Percentiles rank a stretch among this genome's conserved stretches.
These are phyloP conservation scores for Phrynocephalus versicolor DNA, from an alignment of 2,113 vertebrate species.

Conservation along the genomic window DNA sequence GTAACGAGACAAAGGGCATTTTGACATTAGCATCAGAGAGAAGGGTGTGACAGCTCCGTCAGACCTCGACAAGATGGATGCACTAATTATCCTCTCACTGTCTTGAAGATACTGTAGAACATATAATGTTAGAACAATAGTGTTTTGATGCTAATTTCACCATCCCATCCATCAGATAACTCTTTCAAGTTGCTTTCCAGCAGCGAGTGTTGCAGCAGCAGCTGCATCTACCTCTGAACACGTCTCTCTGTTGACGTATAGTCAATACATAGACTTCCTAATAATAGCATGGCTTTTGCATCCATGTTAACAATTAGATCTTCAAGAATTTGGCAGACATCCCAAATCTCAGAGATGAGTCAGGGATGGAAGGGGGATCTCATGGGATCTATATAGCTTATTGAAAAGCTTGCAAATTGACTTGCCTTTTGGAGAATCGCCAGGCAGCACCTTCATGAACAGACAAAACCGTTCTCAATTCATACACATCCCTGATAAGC, in stretches of 20 bases:
- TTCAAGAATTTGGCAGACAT: background rate
- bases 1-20: too few species aligned
- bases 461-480: slow-evolving; percentile 28
- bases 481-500: background rate
- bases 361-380: background rate
- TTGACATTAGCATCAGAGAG: too few species aligned
- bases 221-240: background rate
- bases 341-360: background rate
- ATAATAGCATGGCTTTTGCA: slow-evolving; percentile 33
- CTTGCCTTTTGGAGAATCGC: background rate
- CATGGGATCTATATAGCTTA: background rate
- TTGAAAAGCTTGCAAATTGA: slow-evolving; percentile 28
- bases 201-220: background rate
- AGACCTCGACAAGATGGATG: background rate
- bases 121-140: background rate
- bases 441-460: slow-evolving; percentile 37
- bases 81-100: background rate
- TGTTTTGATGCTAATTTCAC: background rate
- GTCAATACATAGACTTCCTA: slow-evolving; percentile 8
- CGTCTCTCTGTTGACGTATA: slow-evolving; percentile 6
- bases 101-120: background rate
- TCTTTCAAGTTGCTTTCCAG: background rate
- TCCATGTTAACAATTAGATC: slow-evolving; percentile 30
- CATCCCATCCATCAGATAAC: background rate
- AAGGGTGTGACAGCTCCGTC: background rate